Evolutionary conservation across 2,113 vertebrate genomes (phyloP), one percentile per base, ranked within the genome.

Genomic region (Micronisus gabar): DNA sequence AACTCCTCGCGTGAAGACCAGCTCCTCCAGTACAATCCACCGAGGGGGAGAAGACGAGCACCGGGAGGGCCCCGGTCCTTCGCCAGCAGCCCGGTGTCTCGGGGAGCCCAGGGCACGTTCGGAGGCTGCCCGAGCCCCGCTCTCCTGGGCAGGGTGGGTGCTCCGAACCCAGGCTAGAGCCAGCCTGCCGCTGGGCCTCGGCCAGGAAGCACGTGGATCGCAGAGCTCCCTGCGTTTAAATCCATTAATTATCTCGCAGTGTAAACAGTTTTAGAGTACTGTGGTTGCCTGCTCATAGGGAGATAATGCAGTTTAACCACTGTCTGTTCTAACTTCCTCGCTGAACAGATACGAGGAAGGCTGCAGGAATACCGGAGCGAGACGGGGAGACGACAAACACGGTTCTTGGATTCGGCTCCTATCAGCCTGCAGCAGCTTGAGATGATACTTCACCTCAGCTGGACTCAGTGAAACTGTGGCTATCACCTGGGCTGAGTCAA

Each of bases 231-330:
- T 7, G 41, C 47, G 83, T 81, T 89, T 89, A 81, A 93, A 91
- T 66, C 89, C 95, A 96, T 95, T 93, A 55, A 96, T 96, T 95
- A 96, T 50, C 89, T 87, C 73, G 3, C 63, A 81, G 91, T 15
- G 56, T 96, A 97, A 96, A 96, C 94, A 95, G 73, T 6, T 82
- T 41, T 4, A 86, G 90, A 95, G 86, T 7, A 43, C 61, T 88
- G 90, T 0, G 43, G 92, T 90, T 86, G 85, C 80, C 90, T 92
- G 94, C 72, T 95, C 65, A 68, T 10, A 25, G 73, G 59, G 61
- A 97, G 92, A 97, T 95, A 97, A 96, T 89, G 88, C 92, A 94
- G 86, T 93, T 93, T 88, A 93, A 94, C 94, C 86, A 65, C 75
- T 34, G 82, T 17, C 88, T 92, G 55, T 34, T 78, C 86, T 16